A percentile compares a stretch with the other conserved stretches of the same genome.
phyloP scores from a whole-genome alignment of 2,113 vertebrate species.

The Ageneiosus marmoratus region DNA sequence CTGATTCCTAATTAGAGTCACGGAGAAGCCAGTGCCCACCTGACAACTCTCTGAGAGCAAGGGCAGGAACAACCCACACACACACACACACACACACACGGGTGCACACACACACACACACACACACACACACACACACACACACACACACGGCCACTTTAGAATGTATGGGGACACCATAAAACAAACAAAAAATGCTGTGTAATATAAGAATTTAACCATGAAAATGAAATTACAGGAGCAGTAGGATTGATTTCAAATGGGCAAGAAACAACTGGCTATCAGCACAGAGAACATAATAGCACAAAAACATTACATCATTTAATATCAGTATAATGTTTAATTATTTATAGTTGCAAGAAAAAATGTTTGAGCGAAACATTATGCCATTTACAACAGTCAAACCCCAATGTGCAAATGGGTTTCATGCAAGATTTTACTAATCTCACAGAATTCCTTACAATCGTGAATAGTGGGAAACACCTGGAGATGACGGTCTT shows the following conservation, averaged over 20 bases:
- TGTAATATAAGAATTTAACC: not conserved
- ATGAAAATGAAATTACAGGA: not conserved
- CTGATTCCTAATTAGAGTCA: too few relatives aligned
- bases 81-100: too few relatives aligned
- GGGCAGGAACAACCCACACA: too few relatives aligned
- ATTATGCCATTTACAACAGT: slow-evolving; percentile 24
- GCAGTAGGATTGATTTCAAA: not conserved
- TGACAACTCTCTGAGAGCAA: too few relatives aligned
- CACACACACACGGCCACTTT: too few relatives aligned
- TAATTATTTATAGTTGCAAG: slow-evolving; percentile 24
- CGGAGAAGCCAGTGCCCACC: too few relatives aligned
- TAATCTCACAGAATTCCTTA: not conserved
- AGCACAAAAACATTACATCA: slow-evolving; percentile 3
- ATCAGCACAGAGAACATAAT: not conserved
- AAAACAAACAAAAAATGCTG: not conserved
- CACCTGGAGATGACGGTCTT: not conserved
- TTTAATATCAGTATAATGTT: slow-evolving; percentile 37
- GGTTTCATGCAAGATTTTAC: not conserved
- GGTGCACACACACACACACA: too few relatives aligned
- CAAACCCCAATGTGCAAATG: not conserved
- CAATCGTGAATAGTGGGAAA: not conserved
- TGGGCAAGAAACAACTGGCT: slow-evolving; percentile 4
- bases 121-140: too few relatives aligned
- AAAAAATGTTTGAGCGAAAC: slow-evolving; percentile 22
- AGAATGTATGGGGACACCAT: not conserved